phyloP scores from a whole-genome alignment of 2,797 vertebrate species.

The Argyrosomus regius region DNA sequence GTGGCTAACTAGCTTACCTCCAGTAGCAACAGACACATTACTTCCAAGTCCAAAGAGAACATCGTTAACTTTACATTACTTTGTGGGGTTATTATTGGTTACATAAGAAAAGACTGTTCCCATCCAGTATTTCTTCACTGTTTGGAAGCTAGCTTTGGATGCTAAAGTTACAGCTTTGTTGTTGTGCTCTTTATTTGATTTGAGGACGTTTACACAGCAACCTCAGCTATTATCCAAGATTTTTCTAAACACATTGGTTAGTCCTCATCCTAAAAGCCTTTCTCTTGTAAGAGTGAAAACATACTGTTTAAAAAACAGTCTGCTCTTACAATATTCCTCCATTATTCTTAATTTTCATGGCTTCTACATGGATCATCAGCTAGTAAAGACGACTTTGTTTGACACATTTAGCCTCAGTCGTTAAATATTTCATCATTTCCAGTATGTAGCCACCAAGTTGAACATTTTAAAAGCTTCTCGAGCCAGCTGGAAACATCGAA shows the following conservation, averaged over 20 bases:
- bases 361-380: not conserved
- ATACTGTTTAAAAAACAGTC: not conserved
- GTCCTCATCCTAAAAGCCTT: not conserved
- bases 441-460: not conserved
- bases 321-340: not conserved
- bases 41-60: not conserved
- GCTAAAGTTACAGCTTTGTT: too few species aligned
- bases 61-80: too few species aligned
- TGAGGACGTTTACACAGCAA: too few species aligned
- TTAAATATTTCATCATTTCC: not conserved
- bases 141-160: too few species aligned
- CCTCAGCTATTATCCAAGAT: too few species aligned
- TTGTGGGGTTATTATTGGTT: not conserved
- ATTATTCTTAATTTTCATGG: not conserved
- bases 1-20: not conserved
- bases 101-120: too few species aligned
- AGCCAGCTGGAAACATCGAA: constrained; percentile 11
- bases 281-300: not conserved
- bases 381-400: not conserved
- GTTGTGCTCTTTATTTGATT: too few species aligned
- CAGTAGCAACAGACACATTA: not conserved
- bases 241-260: too few species aligned
- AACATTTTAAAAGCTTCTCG: not conserved
- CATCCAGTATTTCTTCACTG: too few species aligned
- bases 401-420: not conserved